A percentile compares a stretch with the other conserved stretches of the same genome.
Evolutionary conservation across 2,797 vertebrate species (phyloP).

Genomic region (Enteromius trimaculatus): DNA sequence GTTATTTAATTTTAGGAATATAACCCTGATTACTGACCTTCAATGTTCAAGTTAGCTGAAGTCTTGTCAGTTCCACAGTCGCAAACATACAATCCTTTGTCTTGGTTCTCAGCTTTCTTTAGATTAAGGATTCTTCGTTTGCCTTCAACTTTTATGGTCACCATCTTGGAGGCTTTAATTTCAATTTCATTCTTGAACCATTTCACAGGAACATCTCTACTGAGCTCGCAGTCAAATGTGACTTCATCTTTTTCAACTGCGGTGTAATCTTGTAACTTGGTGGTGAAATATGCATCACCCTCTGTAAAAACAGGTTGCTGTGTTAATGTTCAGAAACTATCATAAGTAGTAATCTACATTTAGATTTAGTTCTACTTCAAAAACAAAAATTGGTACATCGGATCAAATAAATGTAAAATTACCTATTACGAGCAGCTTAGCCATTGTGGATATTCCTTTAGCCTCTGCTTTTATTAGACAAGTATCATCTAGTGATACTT

Average conservation of each 20-base stretch:
- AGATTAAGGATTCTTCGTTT: conserved; percentile 86
- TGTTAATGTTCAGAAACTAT: conserved; percentile 14
- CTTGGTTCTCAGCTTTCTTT: conserved; percentile 85
- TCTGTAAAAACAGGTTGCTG: conserved; percentile 73
- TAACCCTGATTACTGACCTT: conserved; percentile 80
- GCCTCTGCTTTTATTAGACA: conserved; percentile 95
- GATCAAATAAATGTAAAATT: conserved; percentile 56
- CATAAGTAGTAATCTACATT: background rate
- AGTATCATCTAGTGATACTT: conserved; percentile 91
- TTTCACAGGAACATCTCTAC: conserved; percentile 94
- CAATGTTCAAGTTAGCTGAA: conserved; percentile 80
- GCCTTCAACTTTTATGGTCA: conserved; percentile 86
- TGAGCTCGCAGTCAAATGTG: conserved; percentile 91
- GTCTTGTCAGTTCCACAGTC: conserved; percentile 96
- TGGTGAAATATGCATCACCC: conserved; percentile 92
- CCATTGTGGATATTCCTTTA: conserved; percentile 84
- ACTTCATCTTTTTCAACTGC: conserved; percentile 93
- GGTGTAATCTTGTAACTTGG: conserved; percentile 94
- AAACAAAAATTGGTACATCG: background rate
- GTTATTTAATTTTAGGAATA: background rate
- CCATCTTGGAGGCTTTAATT: conserved; percentile 85
- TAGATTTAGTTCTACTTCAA: conserved; percentile 2
- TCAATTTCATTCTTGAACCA: conserved; percentile 95
- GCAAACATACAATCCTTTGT: conserved; percentile 92
- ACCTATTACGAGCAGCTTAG: conserved; percentile 95